These are phyloP conservation scores for Epinotia nisella DNA, from an alignment of 2,888 invertebrate species.

Conservation along the genomic window DNA sequence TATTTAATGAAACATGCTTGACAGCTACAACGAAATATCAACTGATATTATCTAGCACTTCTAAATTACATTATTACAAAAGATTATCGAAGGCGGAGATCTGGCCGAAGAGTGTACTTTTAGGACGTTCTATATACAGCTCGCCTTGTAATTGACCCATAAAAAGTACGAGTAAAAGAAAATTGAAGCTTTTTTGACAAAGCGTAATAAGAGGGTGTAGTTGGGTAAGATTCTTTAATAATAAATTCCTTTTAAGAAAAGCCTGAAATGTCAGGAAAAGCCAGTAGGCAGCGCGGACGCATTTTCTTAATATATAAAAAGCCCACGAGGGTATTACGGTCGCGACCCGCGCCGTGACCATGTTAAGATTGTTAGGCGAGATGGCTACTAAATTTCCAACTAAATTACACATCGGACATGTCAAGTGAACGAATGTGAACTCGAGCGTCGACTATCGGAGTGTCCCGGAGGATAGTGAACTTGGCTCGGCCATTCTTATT, in stretches of 20 bases:
- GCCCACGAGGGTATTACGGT: slow-evolving; percentile 33
- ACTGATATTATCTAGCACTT: slow-evolving; percentile 17
- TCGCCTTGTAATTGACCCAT: slow-evolving; percentile 5
- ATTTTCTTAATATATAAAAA: slow-evolving; percentile 36
- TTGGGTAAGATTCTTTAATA: slow-evolving; percentile 28
- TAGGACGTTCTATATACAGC: neutral
- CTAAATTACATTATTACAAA: slow-evolving; percentile 7
- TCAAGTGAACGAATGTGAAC: slow-evolving; percentile 59
- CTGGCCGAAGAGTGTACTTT: no score
- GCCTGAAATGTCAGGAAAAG: slow-evolving; percentile 22
- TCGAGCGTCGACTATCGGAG: slow-evolving; percentile 55
- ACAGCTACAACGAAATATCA: slow-evolving; percentile 24
- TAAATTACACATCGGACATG: slow-evolving; percentile 61
- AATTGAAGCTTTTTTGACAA: slow-evolving; percentile 6
- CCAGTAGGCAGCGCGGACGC: slow-evolving; percentile 8
- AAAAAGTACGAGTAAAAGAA: slow-evolving; percentile 4
- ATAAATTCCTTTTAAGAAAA: slow-evolving; percentile 30
- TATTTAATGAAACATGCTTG: slow-evolving; percentile 19
- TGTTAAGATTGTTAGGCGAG: slow-evolving; percentile 42
- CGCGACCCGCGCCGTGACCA: slow-evolving; percentile 26
- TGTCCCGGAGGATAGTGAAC: slow-evolving; percentile 59
- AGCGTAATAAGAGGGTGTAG: slow-evolving; percentile 13
- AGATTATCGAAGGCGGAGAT: neutral
- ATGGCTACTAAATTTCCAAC: slow-evolving; percentile 57
- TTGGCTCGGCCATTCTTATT: slow-evolving; percentile 77